phyloP scores from a whole-genome alignment of 2,888 invertebrate species.

The Zelleria hepariella region DNA sequence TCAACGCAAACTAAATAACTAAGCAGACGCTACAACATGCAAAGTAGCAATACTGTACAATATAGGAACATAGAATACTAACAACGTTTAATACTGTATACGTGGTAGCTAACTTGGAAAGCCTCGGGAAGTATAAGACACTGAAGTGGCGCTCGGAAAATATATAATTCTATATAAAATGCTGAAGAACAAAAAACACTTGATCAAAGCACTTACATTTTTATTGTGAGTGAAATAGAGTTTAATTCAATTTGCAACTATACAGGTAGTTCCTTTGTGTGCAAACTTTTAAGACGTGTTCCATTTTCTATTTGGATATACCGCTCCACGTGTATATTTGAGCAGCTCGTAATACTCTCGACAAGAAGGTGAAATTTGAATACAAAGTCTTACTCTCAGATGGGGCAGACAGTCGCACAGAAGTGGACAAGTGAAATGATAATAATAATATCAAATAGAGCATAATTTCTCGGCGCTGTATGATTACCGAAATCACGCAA shows the following conservation, averaged over 20 bases:
- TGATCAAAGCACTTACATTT: not conserved
- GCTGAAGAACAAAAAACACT: not conserved
- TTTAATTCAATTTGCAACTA: too few relatives aligned
- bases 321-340: too few relatives aligned
- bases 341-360: not conserved
- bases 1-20: too few relatives aligned
- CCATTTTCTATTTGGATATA: too few relatives aligned
- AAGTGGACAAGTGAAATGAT: not conserved
- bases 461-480: not conserved
- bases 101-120: too few relatives aligned
- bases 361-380: too few relatives aligned
- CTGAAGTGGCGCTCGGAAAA: not conserved
- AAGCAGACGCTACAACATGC: too few relatives aligned
- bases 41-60: too few relatives aligned
- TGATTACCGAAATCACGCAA: constrained; percentile 3
- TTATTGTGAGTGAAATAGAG: too few relatives aligned
- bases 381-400: not conserved
- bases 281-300: not conserved
- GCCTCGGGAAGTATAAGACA: too few relatives aligned
- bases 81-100: too few relatives aligned
- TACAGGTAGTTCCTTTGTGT: not conserved
- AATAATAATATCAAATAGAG: not conserved
- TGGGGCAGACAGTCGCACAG: not conserved
- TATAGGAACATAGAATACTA: too few relatives aligned
- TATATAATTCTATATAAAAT: not conserved